Base-by-base conservation (phyloP, 2,888 invertebrate species). In the Drosophila anomalata region DNA sequence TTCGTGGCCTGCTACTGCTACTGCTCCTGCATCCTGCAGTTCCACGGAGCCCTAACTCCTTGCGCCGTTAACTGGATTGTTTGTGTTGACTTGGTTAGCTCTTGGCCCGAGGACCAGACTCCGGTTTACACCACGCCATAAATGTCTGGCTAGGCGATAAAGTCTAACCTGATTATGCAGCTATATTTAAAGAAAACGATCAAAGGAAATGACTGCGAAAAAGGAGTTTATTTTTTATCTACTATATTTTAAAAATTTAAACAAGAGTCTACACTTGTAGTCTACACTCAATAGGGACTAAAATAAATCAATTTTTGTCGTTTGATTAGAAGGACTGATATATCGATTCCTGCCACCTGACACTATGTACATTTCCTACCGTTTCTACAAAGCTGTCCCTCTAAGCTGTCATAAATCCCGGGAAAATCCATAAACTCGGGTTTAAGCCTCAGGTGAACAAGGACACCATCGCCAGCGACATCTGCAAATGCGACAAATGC, bases 401-500 rank as follows among this genome's bases (percentile, higher is more conserved):
- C 55, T 67, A 71, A 80, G 71, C 71, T 62, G 62, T 50, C 47
- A 71, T 69, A 83, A 73, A 59, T 72, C 61, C 53, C 42, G 14
- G 51, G 36, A 31, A 61, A 48, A 33, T 29, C 56, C 65, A 66
- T 55, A 36, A 74, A 53, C 55, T 31, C 55, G 53, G 51, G 39
- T 24, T 63, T 54, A 77, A 70, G 58, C 65, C 24, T 51, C 60
- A 55, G 41, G 59, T 66, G 55, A 74, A 58, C 47, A 47, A 22
- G 44, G 72, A 17, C 12, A 12, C 20, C 14, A 54, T 29, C n/a
- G 11, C 29, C 55, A 54, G 39, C 42, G 62, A 42, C 63, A 63
- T 63, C 48, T 57, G 60, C 48, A 44, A 59, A 66, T 69, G 62
- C 58, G 62, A 68, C 70, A 74, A 76, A 69, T 79, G 80, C 74